phyloP scores from a whole-genome alignment of 2,888 invertebrate genomes.

The Pediacus dermestoides region DNA sequence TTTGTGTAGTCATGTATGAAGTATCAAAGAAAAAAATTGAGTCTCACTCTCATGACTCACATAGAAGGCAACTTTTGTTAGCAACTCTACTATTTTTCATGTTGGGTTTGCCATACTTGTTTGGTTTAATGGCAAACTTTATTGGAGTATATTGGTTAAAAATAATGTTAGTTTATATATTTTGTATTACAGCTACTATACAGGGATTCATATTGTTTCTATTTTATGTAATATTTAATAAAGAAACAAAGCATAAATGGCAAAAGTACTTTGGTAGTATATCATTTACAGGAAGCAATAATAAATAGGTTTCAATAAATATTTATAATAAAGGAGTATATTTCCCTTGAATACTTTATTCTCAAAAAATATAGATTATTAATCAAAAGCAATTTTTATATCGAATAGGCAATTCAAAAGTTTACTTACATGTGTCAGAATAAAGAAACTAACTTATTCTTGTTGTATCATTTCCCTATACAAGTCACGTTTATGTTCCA shows the following conservation, averaged over 20 bases:
- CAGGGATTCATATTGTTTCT: conserved; percentile 62
- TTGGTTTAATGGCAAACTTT: conserved; percentile 54
- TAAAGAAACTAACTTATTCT: no score
- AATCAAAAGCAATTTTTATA: neutral
- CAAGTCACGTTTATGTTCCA: no score
- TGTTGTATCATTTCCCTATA: no score
- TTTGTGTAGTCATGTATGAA: conserved; percentile 55
- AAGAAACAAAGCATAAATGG: conserved; percentile 58
- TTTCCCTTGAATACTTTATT: no score
- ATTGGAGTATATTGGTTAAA: conserved; percentile 30
- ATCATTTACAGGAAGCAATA: conserved; percentile 13
- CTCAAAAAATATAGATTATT: neutral
- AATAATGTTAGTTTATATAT: conserved; percentile 49
- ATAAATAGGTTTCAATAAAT: conserved; percentile 11
- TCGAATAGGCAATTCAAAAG: no score
- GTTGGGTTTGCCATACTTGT: conserved; percentile 60
- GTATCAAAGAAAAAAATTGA: conserved; percentile 46
- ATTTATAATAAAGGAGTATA: no score
- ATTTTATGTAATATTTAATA: conserved; percentile 60
- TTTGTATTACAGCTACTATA: conserved; percentile 54
- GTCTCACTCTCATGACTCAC: conserved; percentile 46
- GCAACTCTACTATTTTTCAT: conserved; percentile 59
- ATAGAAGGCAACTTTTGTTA: conserved; percentile 55
- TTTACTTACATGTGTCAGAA: no score
- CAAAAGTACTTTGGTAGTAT: conserved; percentile 38